phyloP scores from a whole-genome alignment of 2,797 vertebrate genomes.

The Scomberomorus guttatus region DNA sequence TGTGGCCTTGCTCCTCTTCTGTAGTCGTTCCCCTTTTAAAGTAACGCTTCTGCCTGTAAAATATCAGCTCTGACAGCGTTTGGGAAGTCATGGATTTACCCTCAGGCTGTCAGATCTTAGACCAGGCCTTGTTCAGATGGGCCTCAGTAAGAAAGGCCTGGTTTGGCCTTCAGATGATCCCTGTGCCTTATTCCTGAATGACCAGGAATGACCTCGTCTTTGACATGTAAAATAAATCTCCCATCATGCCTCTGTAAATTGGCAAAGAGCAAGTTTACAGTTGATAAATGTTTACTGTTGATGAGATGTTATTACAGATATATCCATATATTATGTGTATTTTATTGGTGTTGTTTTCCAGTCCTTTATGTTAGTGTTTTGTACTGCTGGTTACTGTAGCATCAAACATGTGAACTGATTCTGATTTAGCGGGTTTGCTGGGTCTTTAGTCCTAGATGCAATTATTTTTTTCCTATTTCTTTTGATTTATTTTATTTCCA shows the following conservation, averaged over 20 bases:
- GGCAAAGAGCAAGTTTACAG: constrained; percentile 67
- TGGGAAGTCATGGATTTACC: not conserved
- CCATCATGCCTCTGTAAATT: constrained; percentile 58
- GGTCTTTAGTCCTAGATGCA: constrained; percentile 65
- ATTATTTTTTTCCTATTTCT: constrained; percentile 49
- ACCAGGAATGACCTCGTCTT: constrained; percentile 23
- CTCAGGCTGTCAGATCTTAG: constrained; percentile 9
- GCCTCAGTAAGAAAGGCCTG: no score
- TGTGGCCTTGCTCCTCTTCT: constrained; percentile 27
- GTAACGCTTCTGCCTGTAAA: not conserved
- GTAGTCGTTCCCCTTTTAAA: constrained; percentile 2
- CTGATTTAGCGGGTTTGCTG: constrained; percentile 59
- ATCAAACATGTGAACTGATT: constrained; percentile 53
- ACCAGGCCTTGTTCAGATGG: not conserved
- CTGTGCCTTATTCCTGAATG: constrained; percentile 74
- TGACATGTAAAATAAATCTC: constrained; percentile 12
- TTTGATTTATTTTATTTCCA: constrained; percentile 61
- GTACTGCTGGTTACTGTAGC: constrained; percentile 66
- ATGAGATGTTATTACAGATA: constrained; percentile 47
- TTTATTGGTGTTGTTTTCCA: constrained; percentile 49
- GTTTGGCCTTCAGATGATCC: constrained; percentile 54
- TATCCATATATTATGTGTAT: constrained; percentile 48
- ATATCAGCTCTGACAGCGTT: not conserved
- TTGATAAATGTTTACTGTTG: constrained; percentile 61
- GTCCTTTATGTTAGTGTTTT: constrained; percentile 52